These are phyloP conservation scores for Eolophus roseicapilla DNA, from an alignment of 2,113 vertebrate genomes.

Conservation along the genomic window DNA sequence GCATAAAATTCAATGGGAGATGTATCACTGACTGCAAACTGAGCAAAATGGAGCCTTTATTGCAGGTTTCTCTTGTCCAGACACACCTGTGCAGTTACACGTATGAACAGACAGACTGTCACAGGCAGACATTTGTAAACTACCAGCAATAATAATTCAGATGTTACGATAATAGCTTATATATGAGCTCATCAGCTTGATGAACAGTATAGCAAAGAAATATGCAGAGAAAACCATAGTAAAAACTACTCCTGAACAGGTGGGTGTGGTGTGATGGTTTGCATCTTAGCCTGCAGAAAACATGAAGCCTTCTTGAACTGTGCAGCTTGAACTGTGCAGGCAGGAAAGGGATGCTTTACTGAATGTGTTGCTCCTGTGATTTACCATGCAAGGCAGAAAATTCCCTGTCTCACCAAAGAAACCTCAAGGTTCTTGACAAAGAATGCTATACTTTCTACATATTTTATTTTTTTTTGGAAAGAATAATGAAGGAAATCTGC, in stretches of 20 bases:
- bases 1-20: background rate
- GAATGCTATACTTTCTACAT: background rate
- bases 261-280: background rate
- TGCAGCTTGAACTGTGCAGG: background rate
- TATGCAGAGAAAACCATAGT: background rate
- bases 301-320: background rate
- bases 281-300: background rate
- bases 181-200: background rate
- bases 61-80: background rate
- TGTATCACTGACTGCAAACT: background rate
- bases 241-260: background rate
- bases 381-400: background rate
- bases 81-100: background rate
- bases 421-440: background rate
- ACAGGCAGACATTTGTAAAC: background rate
- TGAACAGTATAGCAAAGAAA: background rate
- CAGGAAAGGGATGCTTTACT: background rate
- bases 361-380: background rate
- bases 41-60: background rate
- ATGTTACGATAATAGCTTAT: background rate
- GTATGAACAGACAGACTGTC: background rate
- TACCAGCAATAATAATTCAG: background rate
- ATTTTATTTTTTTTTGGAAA: background rate
- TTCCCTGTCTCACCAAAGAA: background rate
- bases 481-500: background rate